Conservation (phyloP, 1,140 invertebrate species). For the Orussus abietinus region DNA sequence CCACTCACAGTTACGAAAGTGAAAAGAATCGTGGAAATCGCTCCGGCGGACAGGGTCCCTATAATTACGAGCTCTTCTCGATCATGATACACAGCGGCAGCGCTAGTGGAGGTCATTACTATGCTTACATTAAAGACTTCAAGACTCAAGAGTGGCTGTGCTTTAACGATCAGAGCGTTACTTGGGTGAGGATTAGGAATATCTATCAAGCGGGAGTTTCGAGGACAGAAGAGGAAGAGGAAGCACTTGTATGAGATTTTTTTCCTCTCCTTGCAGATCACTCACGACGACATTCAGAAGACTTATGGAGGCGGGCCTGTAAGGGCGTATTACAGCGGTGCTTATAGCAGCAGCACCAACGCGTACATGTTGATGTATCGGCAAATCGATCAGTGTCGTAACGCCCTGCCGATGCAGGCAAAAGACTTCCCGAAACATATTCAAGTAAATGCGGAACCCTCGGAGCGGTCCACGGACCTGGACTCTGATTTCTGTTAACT, state of each 20-base stretch:
- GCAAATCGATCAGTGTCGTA: constrained; percentile 70
- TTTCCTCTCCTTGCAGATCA: constrained; percentile 57
- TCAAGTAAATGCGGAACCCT: too few relatives aligned
- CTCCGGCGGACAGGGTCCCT: constrained; percentile 60
- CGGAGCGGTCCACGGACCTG: too few relatives aligned
- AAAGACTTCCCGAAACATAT: constrained; percentile 76
- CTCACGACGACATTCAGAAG: constrained; percentile 77
- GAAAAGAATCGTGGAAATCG: constrained; percentile 53
- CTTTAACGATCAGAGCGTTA: constrained; percentile 78
- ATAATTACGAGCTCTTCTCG: constrained; percentile 84
- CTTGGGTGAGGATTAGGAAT: constrained; percentile 56
- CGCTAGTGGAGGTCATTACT: constrained; percentile 90
- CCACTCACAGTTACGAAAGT: constrained; percentile 46
- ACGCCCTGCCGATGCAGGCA: constrained; percentile 64
- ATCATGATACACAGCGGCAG: constrained; percentile 94
- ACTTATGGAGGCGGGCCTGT: constrained; percentile 76
- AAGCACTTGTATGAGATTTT: constrained; percentile 4
- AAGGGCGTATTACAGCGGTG: constrained; percentile 69
- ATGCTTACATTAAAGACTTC: constrained; percentile 90
- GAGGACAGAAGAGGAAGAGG: not conserved
- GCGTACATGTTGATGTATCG: constrained; percentile 94
- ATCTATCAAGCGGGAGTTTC: not conserved
- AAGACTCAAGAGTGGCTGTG: constrained; percentile 73
- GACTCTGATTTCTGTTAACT: too few relatives aligned
- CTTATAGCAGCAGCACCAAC: constrained; percentile 81